Conservation (phyloP, 2,113 vertebrate genomes). For the Aramus guarauna region DNA sequence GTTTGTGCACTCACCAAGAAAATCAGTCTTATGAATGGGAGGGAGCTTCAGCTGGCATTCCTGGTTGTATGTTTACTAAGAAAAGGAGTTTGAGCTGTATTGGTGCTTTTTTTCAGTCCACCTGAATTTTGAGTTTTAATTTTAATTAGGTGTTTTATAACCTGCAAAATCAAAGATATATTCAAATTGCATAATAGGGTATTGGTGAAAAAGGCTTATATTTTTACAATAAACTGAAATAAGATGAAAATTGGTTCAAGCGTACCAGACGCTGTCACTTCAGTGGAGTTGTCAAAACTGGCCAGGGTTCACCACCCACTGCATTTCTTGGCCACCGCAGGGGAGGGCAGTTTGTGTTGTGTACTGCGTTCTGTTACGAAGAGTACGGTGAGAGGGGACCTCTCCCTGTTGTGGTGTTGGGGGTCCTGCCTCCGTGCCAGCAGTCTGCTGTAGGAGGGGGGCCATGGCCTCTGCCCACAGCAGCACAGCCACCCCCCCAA, state of each 20-base stretch:
- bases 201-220: background rate
- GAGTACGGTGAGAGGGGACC: rapidly evolving
- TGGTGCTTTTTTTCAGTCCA: background rate
- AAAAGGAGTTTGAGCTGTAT: background rate
- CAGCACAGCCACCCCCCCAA: rapidly evolving
- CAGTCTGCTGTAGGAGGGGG: too few species aligned
- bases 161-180: background rate
- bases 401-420: rapidly evolving
- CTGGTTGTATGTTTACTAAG: background rate
- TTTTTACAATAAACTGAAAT: background rate
- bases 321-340: background rate
- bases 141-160: background rate
- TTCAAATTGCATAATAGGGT: background rate
- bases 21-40: background rate
- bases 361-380: background rate
- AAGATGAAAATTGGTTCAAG: too few species aligned
- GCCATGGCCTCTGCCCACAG: rapidly evolving
- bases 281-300: background rate
- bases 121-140: background rate
- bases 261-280: background rate
- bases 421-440: background rate
- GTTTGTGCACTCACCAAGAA: background rate
- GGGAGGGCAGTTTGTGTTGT: background rate
- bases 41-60: background rate
- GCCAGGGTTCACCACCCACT: background rate